Base-by-base conservation (phyloP, 2,797 vertebrate species). In the Morelia viridis region DNA sequence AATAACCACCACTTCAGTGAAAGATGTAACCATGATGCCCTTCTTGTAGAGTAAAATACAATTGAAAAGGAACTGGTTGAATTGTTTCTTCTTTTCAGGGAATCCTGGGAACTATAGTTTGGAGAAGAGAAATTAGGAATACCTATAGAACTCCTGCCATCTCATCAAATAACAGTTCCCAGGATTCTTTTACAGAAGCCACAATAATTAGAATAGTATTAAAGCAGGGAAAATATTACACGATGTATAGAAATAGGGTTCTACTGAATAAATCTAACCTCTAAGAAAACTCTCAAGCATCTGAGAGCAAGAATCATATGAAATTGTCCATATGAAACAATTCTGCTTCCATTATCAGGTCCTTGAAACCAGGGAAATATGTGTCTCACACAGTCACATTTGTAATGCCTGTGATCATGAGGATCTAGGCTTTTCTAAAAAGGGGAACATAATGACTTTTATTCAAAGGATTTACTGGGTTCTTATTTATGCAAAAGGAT, bases 401-500 rank as follows among this genome's bases (percentile, higher is more conserved):
- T 85, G 90, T 90, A 92, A 89, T 53, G 0, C 62, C 56, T 93
- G 92, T 57, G 90, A 50, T 85, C 87, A 89, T 26, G 50, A 85
- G 85, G 83, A 89, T 95, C 92, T 90, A 65, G 85, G 19, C 80
- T 90, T 87, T 85, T 93, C 92, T 89, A 89, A 91, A 95, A 88
- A 76, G 2, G 88, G 93, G 88, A 95, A 84, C 80, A 93, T 92
- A 28, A 56, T 91, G 41, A 13, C 12, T 87, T 91, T 86, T 87
- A 87, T 24, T 17, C 71, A 76, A n/a, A 61, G 31, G 11, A 26
- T 46, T 86, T 96, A 96, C 95, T 95, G 76, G 83, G 95, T 97
- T 97, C 95, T 96, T 92, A 94, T 97, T 88, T 94, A 94, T 96
- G 93, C 31, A 76, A 95, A 0, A 64, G 76, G 6, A 92, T 85